phyloP scores from a whole-genome alignment of 1,140 invertebrate genomes.

The Andricus grossulariae region DNA sequence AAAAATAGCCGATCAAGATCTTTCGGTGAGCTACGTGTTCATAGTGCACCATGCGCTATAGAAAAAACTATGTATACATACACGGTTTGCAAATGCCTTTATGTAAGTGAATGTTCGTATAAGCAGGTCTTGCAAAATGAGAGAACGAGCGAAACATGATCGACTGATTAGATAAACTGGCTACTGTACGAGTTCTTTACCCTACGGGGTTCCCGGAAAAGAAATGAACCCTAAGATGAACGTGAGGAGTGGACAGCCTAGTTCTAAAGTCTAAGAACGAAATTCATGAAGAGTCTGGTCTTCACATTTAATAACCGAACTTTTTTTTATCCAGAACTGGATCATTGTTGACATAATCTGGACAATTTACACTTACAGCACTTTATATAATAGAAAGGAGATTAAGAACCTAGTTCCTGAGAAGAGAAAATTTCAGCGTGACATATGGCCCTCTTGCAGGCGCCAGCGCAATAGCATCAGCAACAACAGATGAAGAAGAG shows the following conservation, averaged over 20 bases:
- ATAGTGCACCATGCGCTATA: no score
- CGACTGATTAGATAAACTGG: conserved; percentile 57
- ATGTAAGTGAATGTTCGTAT: conserved; percentile 43
- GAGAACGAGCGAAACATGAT: conserved; percentile 60
- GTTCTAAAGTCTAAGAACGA: conserved; percentile 53
- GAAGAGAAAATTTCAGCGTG: conserved; percentile 28
- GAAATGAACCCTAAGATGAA: conserved; percentile 55
- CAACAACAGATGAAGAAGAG: conserved; percentile 40
- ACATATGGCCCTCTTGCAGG: conserved; percentile 20
- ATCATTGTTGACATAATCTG: no score
- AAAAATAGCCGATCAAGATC: no score
- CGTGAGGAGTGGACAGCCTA: conserved; percentile 54
- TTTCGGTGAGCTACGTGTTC: no score
- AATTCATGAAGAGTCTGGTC: neutral
- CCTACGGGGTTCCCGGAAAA: conserved; percentile 61
- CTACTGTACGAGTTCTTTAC: conserved; percentile 60
- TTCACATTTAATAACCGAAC: neutral
- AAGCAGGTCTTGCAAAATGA: conserved; percentile 58
- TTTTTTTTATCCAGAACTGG: no score
- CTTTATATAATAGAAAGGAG: conserved; percentile 28
- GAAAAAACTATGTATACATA: neutral
- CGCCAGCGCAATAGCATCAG: conserved; percentile 33
- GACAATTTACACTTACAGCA: no score
- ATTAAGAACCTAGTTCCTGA: conserved; percentile 22
- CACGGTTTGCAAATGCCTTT: conserved; percentile 34